Conservation (phyloP, 2,113 vertebrate genomes). For the Plectropomus leopardus region DNA sequence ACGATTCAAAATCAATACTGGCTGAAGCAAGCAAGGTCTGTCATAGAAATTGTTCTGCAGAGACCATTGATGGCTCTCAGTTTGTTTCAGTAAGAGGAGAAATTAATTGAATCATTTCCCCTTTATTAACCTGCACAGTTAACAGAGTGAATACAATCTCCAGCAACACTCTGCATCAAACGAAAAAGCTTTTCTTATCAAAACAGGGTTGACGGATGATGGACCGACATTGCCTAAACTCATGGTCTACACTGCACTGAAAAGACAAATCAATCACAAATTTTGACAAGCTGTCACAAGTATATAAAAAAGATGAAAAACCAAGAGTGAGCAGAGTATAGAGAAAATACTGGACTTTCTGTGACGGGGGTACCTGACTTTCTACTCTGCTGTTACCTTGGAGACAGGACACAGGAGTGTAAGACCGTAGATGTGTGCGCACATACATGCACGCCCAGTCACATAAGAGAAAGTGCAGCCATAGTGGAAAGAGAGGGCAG, state of each 20-base stretch:
- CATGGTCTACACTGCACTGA: constrained; percentile 16
- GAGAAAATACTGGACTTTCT: constrained; percentile 34
- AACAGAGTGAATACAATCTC: constrained; percentile 19
- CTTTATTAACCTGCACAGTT: constrained; percentile 14
- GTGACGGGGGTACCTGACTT: constrained; percentile 21
- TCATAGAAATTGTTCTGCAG: constrained; percentile 21
- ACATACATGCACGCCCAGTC: constrained; percentile 28
- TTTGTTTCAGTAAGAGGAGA: background rate
- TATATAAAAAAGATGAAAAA: constrained; percentile 1
- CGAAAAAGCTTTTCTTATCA: constrained; percentile 7
- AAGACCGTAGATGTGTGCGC: constrained; percentile 12
- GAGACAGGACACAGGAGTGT: constrained; percentile 39
- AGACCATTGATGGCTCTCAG: background rate
- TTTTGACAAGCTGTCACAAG: constrained; percentile 30
- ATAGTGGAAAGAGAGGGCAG: constrained; percentile 48
- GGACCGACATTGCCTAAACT: constrained; percentile 9
- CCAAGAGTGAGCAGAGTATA: background rate
- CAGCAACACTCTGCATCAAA: constrained; percentile 19
- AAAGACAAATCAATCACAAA: constrained; percentile 29
- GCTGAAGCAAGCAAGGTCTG: constrained; percentile 9
- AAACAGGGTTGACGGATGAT: constrained; percentile 5
- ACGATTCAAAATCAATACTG: constrained; percentile 34
- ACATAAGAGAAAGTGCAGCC: constrained; percentile 43
- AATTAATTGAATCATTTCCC: constrained; percentile 16
- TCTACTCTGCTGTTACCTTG: constrained; percentile 58